phyloP scores from a whole-genome alignment of 2,113 vertebrate genomes.

The Hiodon tergisus region DNA sequence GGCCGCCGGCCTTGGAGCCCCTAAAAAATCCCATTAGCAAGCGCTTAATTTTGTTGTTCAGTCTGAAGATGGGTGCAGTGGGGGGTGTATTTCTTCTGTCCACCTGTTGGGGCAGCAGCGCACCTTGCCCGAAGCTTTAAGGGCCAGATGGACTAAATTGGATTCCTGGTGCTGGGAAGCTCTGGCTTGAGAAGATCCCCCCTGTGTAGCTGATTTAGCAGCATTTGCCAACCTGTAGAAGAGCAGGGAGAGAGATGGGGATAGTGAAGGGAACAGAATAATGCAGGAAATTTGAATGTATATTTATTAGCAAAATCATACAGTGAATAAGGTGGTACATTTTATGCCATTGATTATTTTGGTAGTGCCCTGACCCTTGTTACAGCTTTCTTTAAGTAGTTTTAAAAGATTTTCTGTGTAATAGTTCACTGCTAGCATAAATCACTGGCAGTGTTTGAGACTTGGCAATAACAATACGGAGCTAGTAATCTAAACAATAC shows the following conservation, averaged over 20 bases:
- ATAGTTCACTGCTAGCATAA: no score
- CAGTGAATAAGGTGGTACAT: no score
- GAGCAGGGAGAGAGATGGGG: not conserved
- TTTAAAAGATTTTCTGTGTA: not conserved
- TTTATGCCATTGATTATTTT: no score
- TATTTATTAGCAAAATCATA: no score
- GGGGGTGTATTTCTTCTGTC: constrained; percentile 1
- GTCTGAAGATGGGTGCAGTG: no score
- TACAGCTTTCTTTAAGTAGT: not conserved
- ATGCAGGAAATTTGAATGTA: no score
- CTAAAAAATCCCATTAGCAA: no score
- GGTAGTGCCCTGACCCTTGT: not conserved
- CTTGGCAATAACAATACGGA: not conserved
- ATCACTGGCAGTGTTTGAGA: not conserved
- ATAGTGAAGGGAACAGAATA: not conserved
- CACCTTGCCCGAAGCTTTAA: not conserved
- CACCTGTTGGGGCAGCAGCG: constrained; percentile 20
- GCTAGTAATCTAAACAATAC: not conserved
- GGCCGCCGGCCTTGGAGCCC: no score
- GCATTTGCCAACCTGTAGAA: not conserved
- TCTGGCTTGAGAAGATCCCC: not conserved
- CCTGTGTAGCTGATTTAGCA: not conserved
- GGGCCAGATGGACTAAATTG: constrained; percentile 18
- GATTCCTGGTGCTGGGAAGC: not conserved
- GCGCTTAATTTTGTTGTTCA: no score